Conservation (phyloP, 2,113 vertebrate genomes). For the Anseranas semipalmata region DNA sequence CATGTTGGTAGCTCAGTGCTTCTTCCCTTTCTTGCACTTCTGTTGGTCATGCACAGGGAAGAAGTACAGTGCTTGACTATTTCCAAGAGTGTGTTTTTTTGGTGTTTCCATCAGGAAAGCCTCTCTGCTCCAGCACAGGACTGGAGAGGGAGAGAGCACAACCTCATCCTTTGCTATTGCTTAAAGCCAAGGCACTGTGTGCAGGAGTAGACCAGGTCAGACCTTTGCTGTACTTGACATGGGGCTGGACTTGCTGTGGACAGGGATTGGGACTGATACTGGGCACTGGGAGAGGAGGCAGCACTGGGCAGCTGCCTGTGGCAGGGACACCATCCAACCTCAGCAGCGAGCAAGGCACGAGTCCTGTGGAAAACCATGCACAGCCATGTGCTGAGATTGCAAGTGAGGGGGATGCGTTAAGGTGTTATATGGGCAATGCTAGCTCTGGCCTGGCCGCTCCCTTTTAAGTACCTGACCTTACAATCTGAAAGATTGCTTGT, state of each 20-base stretch:
- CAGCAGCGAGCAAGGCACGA: neutral
- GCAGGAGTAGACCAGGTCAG: neutral
- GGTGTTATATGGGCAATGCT: neutral
- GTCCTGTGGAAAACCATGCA: neutral
- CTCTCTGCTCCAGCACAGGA: neutral
- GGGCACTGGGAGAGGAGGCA: neutral
- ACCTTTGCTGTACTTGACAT: fast-evolving
- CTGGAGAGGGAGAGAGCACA: neutral
- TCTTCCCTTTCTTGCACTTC: neutral
- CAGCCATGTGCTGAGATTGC: neutral
- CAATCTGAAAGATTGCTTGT: neutral
- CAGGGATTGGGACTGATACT: neutral
- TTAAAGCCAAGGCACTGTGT: neutral
- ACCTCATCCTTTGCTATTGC: neutral
- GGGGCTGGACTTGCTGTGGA: neutral
- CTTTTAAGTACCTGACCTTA: neutral
- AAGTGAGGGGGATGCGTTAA: neutral
- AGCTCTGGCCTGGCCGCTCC: neutral
- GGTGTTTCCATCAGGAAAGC: neutral
- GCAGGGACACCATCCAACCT: neutral
- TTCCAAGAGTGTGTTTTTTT: neutral
- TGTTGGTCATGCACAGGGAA: neutral
- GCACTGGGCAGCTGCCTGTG: neutral
- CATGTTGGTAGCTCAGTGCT: neutral
- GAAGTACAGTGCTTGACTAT: neutral